Evolutionary conservation across 2,888 invertebrate genomes (phyloP).

Genomic region (Drosophila anceps): DNA sequence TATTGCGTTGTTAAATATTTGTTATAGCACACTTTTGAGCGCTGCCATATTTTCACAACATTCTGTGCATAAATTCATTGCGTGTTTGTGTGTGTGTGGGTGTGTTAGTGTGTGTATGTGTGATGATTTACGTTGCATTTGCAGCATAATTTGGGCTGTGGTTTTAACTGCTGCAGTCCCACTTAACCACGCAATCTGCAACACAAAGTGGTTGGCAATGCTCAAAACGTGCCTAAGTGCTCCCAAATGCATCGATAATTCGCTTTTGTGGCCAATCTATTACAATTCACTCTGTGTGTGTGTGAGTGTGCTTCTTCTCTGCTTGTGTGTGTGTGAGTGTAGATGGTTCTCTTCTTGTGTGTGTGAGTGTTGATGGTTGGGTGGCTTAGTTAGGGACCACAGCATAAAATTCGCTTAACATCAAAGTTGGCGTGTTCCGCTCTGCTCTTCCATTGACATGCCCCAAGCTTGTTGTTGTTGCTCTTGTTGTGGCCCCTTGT

Average conservation of each 20-base stretch:
- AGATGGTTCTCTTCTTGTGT: neutral
- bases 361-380: conserved; percentile 23
- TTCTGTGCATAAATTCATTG: neutral
- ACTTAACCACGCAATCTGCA: conserved; percentile 16
- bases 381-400: conserved; percentile 26
- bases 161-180: conserved; percentile 28
- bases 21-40: conserved; percentile 44
- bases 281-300: conserved; percentile 44
- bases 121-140: conserved; percentile 31
- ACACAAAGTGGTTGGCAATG: conserved; percentile 22
- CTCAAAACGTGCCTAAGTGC: conserved; percentile 74
- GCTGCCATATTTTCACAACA: neutral
- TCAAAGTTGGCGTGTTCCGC: conserved; percentile 59
- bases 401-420: conserved; percentile 48
- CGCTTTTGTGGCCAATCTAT: conserved; percentile 73
- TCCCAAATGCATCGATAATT: conserved; percentile 79
- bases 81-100: neutral
- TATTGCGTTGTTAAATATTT: neutral
- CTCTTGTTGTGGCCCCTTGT: conserved; percentile 5
- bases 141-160: conserved; percentile 27
- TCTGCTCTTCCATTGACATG: conserved; percentile 32
- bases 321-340: neutral
- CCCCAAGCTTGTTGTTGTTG: conserved; percentile 21
- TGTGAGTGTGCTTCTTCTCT: conserved; percentile 8
- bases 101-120: conserved; percentile 8